Conservation (phyloP, 2,113 vertebrate genomes). For the Rhinoderma darwinii region DNA sequence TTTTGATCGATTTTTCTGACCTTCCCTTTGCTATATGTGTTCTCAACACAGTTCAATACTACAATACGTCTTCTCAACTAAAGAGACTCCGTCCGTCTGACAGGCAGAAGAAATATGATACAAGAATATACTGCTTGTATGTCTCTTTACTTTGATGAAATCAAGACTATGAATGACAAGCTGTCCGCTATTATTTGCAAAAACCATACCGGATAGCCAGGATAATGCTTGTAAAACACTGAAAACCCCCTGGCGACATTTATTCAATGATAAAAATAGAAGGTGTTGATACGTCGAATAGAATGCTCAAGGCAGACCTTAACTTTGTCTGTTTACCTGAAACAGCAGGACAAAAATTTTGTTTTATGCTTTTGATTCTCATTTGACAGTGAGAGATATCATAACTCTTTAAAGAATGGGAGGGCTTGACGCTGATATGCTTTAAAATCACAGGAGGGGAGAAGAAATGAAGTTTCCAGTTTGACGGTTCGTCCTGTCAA, state of each 20-base stretch:
- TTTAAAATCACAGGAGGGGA: constrained; percentile 41
- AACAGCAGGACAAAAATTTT: constrained; percentile 32
- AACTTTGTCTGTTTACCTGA: constrained; percentile 49
- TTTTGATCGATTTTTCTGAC: not conserved
- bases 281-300: constrained; percentile 32
- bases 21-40: not conserved
- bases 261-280: constrained; percentile 60
- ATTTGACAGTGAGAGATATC: constrained; percentile 23
- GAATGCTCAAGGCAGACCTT: constrained; percentile 48
- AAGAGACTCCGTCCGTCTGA: not conserved
- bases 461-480: constrained; percentile 38
- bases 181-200: constrained; percentile 60
- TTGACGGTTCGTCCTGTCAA: constrained; percentile 38
- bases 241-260: constrained; percentile 63
- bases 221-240: constrained; percentile 47
- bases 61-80: not conserved
- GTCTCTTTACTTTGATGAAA: constrained; percentile 51
- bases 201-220: constrained; percentile 36
- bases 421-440: not conserved
- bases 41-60: not conserved
- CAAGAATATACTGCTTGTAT: constrained; percentile 37
- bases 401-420: not conserved
- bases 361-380: constrained; percentile 24
- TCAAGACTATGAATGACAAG: constrained; percentile 64
- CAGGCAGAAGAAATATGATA: constrained; percentile 4